Evolutionary conservation across 2,888 invertebrate species (phyloP), one percentile per base, ranked within the genome.

Genomic region (Mesorhabditis spiculigera): DNA sequence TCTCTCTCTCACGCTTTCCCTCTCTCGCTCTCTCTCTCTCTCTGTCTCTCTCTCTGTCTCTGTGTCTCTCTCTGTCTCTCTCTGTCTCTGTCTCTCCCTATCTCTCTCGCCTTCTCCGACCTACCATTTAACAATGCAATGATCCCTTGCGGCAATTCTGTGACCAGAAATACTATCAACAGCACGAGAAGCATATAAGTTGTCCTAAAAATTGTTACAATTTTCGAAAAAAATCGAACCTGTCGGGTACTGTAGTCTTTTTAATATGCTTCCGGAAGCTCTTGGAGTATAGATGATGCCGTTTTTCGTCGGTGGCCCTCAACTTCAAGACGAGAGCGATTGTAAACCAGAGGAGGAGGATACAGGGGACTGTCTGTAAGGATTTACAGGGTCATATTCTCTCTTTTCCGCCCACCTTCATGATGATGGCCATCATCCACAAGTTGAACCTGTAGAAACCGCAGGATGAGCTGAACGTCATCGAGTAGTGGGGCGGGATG

Each of bases 251-350:
- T 4, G 81, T 81, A 16, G 81, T 81, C 67, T 79, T 80, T 67
- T 80, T 80, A 10, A 81, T 75, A 45, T 80, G 81, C 63, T 79
- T 79, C 61, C 81, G 77, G 68, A 79, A 80, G 45, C 78, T 78
- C 66, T 81, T 81, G 43, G 78, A 78, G 66, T 81, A 87, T 83
- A 82, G 77, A 73, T 78, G 75, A 50, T 80, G 78, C 41, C 81
- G 63, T 63, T 81, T 81, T 67, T 81, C 79, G 45, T 82, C 79
- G 0, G 80, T 81, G 45, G 76, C 77, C 43, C 80, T 67, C 6
- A 82, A 68, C 67, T 80, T 81, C 5, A 75, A n/a, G 10, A 82
- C 78, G 58, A 82, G 65, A 0, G 78, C 78, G 5, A 79, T 68
- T 0, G 81, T 82, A 68, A 82, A 81, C 78, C 78, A 79, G 4